phyloP scores from a whole-genome alignment of 2,888 invertebrate genomes.

The Ephialtes manifestator region DNA sequence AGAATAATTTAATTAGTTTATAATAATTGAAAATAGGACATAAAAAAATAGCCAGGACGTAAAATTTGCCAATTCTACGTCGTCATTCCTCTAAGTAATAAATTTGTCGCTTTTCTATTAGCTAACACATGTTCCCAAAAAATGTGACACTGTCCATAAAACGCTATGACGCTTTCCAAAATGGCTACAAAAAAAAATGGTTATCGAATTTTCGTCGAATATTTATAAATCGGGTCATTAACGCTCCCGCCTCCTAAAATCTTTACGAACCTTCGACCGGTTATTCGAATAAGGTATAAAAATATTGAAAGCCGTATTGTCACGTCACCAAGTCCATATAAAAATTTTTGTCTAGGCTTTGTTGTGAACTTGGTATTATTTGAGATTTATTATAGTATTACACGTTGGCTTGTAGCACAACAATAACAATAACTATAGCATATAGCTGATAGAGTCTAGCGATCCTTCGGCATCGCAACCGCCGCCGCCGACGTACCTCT shows the following conservation, averaged over 20 bases:
- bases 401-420: conserved; percentile 1
- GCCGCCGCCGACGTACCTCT: conserved; percentile 63
- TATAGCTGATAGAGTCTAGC: background rate
- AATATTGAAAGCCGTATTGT: conserved; percentile 48
- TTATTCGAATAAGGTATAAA: conserved; percentile 58
- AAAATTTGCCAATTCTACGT: too few species aligned
- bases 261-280: conserved; percentile 50
- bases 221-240: conserved; percentile 8
- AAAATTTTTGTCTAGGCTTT: conserved; percentile 34
- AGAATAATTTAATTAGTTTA: too few species aligned
- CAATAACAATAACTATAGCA: background rate
- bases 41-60: too few species aligned
- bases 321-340: conserved; percentile 63
- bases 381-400: background rate
- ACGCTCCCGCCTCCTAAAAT: conserved; percentile 31
- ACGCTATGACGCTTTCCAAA: background rate
- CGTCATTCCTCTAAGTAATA: background rate
- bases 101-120: background rate
- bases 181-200: background rate
- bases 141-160: background rate
- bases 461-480: background rate
- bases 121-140: background rate
- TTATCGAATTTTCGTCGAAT: conserved; percentile 31
- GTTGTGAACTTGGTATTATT: conserved; percentile 1
- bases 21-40: too few species aligned